Evolutionary conservation across 2,888 invertebrate genomes (phyloP).

Genomic region (Epinotia brunnichana): DNA sequence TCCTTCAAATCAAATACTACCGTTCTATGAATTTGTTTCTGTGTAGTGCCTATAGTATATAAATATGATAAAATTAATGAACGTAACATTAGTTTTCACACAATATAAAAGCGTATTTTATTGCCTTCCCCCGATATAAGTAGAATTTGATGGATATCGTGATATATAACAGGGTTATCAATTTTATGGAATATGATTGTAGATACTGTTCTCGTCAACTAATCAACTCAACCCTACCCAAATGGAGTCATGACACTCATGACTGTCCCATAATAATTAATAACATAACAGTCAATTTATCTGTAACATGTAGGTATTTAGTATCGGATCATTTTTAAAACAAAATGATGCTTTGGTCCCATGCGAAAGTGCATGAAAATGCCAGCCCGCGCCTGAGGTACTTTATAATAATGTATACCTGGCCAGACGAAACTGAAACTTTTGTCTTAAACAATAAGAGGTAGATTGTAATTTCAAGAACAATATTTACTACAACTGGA

Average conservation of each 20-base stretch:
- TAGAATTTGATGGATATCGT: slow-evolving; percentile 57
- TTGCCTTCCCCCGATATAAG: slow-evolving; percentile 87
- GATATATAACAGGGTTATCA: slow-evolving; percentile 30
- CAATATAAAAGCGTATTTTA: slow-evolving; percentile 86
- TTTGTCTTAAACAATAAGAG: slow-evolving; percentile 77
- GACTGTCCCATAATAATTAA: slow-evolving; percentile 8
- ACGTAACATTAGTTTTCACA: slow-evolving; percentile 72
- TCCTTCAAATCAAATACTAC: slow-evolving; percentile 42
- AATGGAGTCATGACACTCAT: slow-evolving; percentile 14
- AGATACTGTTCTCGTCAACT: slow-evolving; percentile 23
- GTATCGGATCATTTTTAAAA: slow-evolving; percentile 45
- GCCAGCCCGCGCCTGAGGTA: slow-evolving; percentile 23
- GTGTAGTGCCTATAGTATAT: slow-evolving; percentile 47
- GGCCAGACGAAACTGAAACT: slow-evolving; percentile 61
- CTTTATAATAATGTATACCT: slow-evolving; percentile 53
- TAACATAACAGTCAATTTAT: slow-evolving; percentile 31
- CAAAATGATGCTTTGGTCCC: slow-evolving; percentile 69
- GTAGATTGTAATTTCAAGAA: slow-evolving; percentile 82
- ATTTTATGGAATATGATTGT: slow-evolving; percentile 22
- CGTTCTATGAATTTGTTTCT: slow-evolving; percentile 48
- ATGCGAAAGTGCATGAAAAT: slow-evolving; percentile 50
- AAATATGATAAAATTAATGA: slow-evolving; percentile 47
- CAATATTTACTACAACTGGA: slow-evolving; percentile 69
- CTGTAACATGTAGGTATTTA: slow-evolving; percentile 27
- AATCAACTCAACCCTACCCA: slow-evolving; percentile 5